Base-by-base conservation (phyloP, 2,888 invertebrate genomes). In the Cerastis leucographa region DNA sequence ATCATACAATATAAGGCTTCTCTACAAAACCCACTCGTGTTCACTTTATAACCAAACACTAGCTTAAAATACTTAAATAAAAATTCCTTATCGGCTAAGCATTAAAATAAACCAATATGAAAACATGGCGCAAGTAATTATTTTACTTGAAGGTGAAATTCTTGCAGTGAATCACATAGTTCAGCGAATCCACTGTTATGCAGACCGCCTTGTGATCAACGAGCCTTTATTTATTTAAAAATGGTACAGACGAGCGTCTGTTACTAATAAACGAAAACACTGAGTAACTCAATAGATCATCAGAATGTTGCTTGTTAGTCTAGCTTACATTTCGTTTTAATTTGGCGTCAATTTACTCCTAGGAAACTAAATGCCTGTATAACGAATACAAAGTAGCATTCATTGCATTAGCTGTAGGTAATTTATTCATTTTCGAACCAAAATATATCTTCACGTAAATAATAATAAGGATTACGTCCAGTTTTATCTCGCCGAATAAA, bases 1-100 rank as follows among this genome's bases (percentile, higher is more conserved):
- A 74, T 51, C 59, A 19, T 70, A 64, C 62, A 74, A 40, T 67
- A 22, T 84, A 86, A 77, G 84, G 86, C 74, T 88, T 87, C 81
- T 29, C 54, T 19, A 76, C 44, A 71, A 70, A 85, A 74, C n/a
- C n/a, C 69, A 59, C 29, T 69, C 69, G 71, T 71, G 68, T 49
- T 61, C 6, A 49, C 61, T 71, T 61, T 65, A 69, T 19, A 56
- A 19, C 42, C 42, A 71, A 72, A 51, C n/a, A 17, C 19, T 19
- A 42, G 22, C 51, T 51, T 22, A 40, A n/a, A n/a, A 64, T 66
- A 61, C 5, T 29, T 14, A 67, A 81, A 71, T 59, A 14, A 61
- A 56, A 72, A 70, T 42, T 1, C 35, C 74, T 78, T 78, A 85
- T 84, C 61, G 35, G 19, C 9, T 19, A 19, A 64, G 19, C 66